Base-by-base conservation (phyloP, 1,140 invertebrate genomes). In the Polypedilum pembai region DNA sequence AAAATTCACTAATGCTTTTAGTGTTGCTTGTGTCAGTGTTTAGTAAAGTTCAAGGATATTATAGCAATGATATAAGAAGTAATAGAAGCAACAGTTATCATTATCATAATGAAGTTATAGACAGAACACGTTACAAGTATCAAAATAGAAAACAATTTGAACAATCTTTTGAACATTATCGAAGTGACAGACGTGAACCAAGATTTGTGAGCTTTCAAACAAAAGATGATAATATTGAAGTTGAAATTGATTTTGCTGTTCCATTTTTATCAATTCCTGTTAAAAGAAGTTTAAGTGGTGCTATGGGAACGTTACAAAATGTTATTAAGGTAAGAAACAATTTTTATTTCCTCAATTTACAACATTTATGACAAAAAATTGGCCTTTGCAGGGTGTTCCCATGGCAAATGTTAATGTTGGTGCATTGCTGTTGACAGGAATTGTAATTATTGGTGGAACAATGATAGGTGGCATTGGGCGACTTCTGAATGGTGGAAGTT, bases 361-460 rank as follows among this genome's bases (percentile, higher is more conserved):
- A 69, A 21, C 24, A 33, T n/a, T 69, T 18, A 21, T 21, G 8
- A 69, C 20, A 20, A 69, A 0, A 69, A 69, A 7, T 69, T 20
- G 8, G 65, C 7, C 20, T 18, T 18, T 69, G 17, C 2, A 69
- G 65, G 65, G 65, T 5, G 20, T 69, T 20, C 76, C 79, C 0
- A 41, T 81, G 15, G 77, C 79, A 10, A 82, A 80, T 66, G 40
- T 82, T 3, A 81, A 82, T 73, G 63, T 81, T 7, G 79, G 78
- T 15, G 76, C 80, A 7, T 12, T 81, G 4, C 69, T 80, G 2
- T 74, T 82, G 21, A 75, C 78, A 3, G 80, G 79, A 41, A 69
- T 69, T 69, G 78, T 76, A 10, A 76, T 80, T 8, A 75, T 78
- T 18, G 77, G 80, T 56, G 78, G 77, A 1, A 75, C 78, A 69